Evolutionary conservation across 2,797 vertebrate genomes (phyloP).

Genomic region (Coendou prehensilis): DNA sequence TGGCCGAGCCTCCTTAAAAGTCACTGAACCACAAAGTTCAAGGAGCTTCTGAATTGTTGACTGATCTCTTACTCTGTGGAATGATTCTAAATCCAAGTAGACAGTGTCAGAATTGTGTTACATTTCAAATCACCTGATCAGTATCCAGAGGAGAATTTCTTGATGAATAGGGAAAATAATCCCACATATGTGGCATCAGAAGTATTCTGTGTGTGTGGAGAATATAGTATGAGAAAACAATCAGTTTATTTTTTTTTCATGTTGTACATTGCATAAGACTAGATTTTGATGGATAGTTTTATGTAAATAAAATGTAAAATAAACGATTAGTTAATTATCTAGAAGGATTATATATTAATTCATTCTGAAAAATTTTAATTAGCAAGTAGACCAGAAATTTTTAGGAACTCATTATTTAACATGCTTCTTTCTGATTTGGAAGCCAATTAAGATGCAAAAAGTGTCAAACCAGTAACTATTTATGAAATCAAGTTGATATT

Average conservation of each 20-base stretch:
- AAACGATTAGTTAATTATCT: conserved; percentile 64
- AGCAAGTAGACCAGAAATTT: conserved; percentile 49
- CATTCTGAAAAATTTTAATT: conserved; percentile 64
- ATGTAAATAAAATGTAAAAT: conserved; percentile 65
- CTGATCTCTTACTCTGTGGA: background rate
- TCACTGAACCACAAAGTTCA: background rate
- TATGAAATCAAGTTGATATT: conserved; percentile 48
- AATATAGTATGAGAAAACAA: background rate
- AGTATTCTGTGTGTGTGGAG: background rate
- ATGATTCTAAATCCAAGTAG: background rate
- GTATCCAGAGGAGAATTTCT: background rate
- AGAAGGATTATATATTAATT: conserved; percentile 59
- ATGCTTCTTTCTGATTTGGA: conserved; percentile 31
- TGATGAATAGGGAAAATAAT: background rate
- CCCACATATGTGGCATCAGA: background rate
- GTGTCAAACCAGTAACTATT: conserved; percentile 61
- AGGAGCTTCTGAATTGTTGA: background rate
- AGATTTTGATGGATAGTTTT: conserved; percentile 60
- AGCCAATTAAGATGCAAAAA: conserved; percentile 52
- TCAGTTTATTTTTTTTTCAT: background rate
- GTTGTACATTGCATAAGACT: background rate
- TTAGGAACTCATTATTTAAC: conserved; percentile 59
- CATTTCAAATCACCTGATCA: background rate
- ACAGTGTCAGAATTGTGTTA: background rate
- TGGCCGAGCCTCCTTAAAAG: background rate